These are phyloP conservation scores for Acyrthosiphon pisum DNA, from an alignment of 1,140 invertebrate genomes.

Conservation along the genomic window DNA sequence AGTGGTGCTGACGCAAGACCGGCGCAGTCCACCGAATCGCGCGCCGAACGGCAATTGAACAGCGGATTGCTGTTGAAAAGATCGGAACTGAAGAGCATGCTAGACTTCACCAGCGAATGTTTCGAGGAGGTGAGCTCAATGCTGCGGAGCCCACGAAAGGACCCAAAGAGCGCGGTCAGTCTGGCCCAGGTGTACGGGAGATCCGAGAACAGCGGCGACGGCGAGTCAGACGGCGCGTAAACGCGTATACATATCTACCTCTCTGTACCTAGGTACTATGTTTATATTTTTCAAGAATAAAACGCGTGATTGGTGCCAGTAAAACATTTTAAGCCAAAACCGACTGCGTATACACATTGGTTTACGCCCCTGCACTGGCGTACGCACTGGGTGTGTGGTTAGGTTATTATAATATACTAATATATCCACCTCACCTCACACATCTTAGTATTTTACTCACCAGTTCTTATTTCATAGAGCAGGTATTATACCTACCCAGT, in stretches of 20 bases:
- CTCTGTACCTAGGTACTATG: too few relatives aligned
- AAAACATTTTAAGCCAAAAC: not conserved
- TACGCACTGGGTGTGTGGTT: too few relatives aligned
- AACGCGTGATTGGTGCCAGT: not conserved
- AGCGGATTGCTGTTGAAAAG: not conserved
- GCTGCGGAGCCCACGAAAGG: not conserved
- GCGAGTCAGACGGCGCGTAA: not conserved
- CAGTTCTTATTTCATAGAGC: too few relatives aligned
- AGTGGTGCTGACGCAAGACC: not conserved
- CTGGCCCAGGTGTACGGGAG: not conserved
- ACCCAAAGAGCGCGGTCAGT: not conserved
- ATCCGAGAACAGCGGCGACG: not conserved
- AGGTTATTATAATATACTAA: too few relatives aligned
- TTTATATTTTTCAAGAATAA: not conserved
- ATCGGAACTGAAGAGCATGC: not conserved
- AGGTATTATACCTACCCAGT: too few relatives aligned
- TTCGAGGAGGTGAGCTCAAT: constrained; percentile 5
- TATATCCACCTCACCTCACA: too few relatives aligned
- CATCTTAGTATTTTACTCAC: too few relatives aligned
- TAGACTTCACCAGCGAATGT: not conserved
- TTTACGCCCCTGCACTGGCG: not conserved
- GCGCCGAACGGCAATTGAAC: not conserved
- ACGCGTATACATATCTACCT: not conserved
- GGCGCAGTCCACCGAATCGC: not conserved
- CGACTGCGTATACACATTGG: not conserved